Percentiles rank a stretch among this genome's conserved stretches.
These are phyloP conservation scores for Podabrus alpinus DNA, from an alignment of 2,888 invertebrate species.

Conservation along the genomic window DNA sequence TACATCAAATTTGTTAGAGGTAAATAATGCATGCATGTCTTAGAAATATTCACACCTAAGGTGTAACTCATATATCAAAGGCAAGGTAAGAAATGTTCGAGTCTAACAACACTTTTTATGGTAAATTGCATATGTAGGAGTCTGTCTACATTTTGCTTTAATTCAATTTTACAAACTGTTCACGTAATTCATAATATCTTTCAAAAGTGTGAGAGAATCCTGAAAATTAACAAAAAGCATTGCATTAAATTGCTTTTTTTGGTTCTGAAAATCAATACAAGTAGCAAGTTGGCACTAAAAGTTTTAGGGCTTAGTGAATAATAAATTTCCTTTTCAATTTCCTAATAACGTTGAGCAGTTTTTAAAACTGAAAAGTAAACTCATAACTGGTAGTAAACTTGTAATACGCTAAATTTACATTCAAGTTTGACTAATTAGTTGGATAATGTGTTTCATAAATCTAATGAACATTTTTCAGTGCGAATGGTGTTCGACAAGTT, in stretches of 20 bases:
- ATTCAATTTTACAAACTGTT: not conserved
- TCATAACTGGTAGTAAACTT: constrained; percentile 13
- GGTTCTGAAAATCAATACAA: constrained; percentile 9
- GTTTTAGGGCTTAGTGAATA: constrained; percentile 13
- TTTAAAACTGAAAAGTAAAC: constrained; percentile 19
- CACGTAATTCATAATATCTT: constrained; percentile 11
- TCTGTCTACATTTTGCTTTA: not conserved
- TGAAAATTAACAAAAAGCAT: constrained; percentile 13
- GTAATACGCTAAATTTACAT: constrained; percentile 10
- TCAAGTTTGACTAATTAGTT: constrained; percentile 19
- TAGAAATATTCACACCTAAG: not conserved
- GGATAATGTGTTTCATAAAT: constrained; percentile 21
- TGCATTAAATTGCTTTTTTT: constrained; percentile 10
- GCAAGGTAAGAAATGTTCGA: not conserved
- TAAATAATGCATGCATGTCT: constrained; percentile 13
- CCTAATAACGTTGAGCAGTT: constrained; percentile 18
- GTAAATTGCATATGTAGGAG: not conserved
- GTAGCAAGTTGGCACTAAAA: constrained; percentile 14
- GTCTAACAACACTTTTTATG: not conserved
- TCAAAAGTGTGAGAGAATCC: constrained; percentile 8
- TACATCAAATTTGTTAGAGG: constrained; percentile 5
- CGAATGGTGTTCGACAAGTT: constrained; percentile 22
- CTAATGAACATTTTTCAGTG: constrained; percentile 17
- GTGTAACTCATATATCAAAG: constrained; percentile 1
- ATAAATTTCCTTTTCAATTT: constrained; percentile 22